Conservation (phyloP, 2,888 invertebrate genomes). For the Chymomyza caudatula region DNA sequence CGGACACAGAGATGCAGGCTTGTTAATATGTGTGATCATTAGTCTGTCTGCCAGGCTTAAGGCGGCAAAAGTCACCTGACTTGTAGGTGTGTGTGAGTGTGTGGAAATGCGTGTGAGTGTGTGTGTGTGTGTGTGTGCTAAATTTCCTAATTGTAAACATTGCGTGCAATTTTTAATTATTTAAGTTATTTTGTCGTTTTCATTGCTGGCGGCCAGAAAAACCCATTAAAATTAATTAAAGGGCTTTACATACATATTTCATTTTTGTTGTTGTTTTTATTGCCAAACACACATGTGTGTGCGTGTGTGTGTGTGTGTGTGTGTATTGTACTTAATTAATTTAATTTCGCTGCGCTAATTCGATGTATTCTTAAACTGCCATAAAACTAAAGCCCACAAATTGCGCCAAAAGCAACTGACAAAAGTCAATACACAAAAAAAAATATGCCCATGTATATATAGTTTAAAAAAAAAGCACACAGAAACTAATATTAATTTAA, state of each 20-base stretch:
- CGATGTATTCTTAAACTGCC: slow-evolving; percentile 68
- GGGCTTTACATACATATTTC: slow-evolving; percentile 48
- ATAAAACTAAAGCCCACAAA: slow-evolving; percentile 53
- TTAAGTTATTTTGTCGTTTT: slow-evolving; percentile 67
- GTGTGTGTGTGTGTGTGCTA: slow-evolving; percentile 34
- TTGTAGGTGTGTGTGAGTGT: slow-evolving; percentile 3
- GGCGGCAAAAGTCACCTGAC: too few relatives aligned
- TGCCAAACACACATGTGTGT: slow-evolving; percentile 6
- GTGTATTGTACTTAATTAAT: slow-evolving; percentile 69
- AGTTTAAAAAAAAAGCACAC: slow-evolving; percentile 35
- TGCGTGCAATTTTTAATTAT: slow-evolving; percentile 77
- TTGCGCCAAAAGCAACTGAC: slow-evolving; percentile 26
- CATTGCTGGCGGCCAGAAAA: slow-evolving; percentile 43
- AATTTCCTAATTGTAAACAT: slow-evolving; percentile 71
- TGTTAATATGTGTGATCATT: slow-evolving; percentile 17
- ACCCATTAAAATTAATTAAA: slow-evolving; percentile 72
- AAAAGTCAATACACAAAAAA: slow-evolving; percentile 29
- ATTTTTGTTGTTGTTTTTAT: slow-evolving; percentile 58
- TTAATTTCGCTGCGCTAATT: slow-evolving; percentile 63
- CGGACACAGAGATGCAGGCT: neutral
- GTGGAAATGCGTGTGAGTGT: slow-evolving; percentile 3
- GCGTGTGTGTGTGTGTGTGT: slow-evolving; percentile 37
- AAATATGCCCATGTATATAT: slow-evolving; percentile 24
- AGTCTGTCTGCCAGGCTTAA: slow-evolving; percentile 23
- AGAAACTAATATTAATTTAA: slow-evolving; percentile 43